Conservation (phyloP, 2,888 invertebrate species). For the Pollenia amentaria region DNA sequence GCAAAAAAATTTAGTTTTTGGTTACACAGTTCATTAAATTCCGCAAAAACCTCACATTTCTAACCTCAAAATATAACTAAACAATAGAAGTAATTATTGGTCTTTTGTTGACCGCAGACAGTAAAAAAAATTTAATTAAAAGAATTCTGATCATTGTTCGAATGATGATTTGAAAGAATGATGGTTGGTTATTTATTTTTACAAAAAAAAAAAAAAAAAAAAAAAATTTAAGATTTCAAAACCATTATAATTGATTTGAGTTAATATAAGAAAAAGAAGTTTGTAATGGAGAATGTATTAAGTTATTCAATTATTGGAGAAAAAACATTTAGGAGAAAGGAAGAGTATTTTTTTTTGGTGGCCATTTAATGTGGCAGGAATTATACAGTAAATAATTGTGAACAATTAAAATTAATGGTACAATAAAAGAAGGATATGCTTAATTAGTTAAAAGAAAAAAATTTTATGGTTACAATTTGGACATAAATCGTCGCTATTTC, state of each 20-base stretch:
- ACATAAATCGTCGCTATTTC: too few species aligned
- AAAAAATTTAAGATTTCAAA: not conserved
- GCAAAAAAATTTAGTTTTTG: constrained; percentile 14
- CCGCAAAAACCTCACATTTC: constrained; percentile 44
- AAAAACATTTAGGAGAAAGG: not conserved
- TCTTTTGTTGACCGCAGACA: constrained; percentile 46
- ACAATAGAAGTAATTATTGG: constrained; percentile 64
- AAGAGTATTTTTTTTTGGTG: not conserved
- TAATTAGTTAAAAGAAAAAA: too few species aligned
- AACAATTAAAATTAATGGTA: too few species aligned
- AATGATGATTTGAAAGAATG: constrained; percentile 3
- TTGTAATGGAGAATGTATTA: not conserved
- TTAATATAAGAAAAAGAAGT: constrained; percentile 2
- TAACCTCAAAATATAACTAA: constrained; percentile 50
- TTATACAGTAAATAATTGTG: too few species aligned
- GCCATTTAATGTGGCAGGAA: not conserved
- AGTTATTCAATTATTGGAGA: not conserved
- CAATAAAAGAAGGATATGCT: too few species aligned
- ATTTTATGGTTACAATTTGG: too few species aligned
- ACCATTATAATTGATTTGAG: constrained; percentile 30
- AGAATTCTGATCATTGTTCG: constrained; percentile 3
- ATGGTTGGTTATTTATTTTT: constrained; percentile 23
- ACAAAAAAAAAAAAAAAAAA: constrained; percentile 1
- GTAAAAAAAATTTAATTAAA: not conserved
- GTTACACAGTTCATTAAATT: constrained; percentile 64